phyloP scores from a whole-genome alignment of 1,140 invertebrate species.

The Phocides pigmalion region DNA sequence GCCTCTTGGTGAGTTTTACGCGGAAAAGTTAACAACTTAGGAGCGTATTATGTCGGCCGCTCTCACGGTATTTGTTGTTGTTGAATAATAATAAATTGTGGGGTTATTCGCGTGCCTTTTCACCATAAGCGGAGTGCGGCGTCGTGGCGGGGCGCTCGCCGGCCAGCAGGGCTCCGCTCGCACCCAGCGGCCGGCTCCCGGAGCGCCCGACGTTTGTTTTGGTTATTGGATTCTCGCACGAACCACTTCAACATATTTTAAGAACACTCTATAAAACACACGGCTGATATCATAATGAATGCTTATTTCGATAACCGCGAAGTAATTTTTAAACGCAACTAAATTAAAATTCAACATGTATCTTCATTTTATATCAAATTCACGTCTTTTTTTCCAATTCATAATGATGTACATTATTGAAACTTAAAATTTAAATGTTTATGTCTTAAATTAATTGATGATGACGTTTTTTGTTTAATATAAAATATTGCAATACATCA shows the following conservation, averaged over 20 bases:
- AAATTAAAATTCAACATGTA: too few species aligned
- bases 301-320: neutral
- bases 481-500: too few species aligned
- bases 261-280: constrained; percentile 46
- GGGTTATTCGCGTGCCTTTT: constrained; percentile 68
- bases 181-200: constrained; percentile 71
- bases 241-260: constrained; percentile 45
- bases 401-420: too few species aligned
- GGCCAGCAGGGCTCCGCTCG: constrained; percentile 52
- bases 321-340: neutral
- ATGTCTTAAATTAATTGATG: too few species aligned
- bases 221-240: constrained; percentile 71
- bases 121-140: constrained; percentile 56
- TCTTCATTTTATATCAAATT: too few species aligned
- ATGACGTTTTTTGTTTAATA: too few species aligned
- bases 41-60: constrained; percentile 46
- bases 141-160: constrained; percentile 51
- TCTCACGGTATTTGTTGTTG: constrained; percentile 67
- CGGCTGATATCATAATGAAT: neutral
- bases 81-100: constrained; percentile 54
- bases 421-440: too few species aligned
- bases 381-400: too few species aligned
- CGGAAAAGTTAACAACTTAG: constrained; percentile 62
- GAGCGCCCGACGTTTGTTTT: constrained; percentile 41
- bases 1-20: constrained; percentile 70